Percentiles rank a stretch among this genome's conserved stretches.
These are phyloP conservation scores for Elymnias hypermnestra DNA, from an alignment of 1,140 invertebrate genomes.

Conservation along the genomic window DNA sequence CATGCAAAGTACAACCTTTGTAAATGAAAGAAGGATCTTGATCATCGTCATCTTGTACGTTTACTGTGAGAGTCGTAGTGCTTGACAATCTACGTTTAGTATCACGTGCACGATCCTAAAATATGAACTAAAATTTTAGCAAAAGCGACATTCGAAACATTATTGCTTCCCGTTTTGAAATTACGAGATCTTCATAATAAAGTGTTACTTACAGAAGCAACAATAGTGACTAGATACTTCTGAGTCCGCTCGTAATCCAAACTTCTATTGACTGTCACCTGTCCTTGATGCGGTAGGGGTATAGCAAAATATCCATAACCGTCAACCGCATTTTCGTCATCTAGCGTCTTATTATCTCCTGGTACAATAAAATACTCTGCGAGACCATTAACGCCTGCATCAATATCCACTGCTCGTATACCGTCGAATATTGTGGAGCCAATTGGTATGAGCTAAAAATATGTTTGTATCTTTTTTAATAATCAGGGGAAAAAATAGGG, in stretches of 20 bases:
- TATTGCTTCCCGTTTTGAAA: too few relatives aligned
- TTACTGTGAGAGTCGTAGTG: conserved; percentile 90
- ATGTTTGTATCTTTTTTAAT: neutral
- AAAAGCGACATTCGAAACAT: too few relatives aligned
- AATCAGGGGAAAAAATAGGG: too few relatives aligned
- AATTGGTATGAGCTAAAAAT: conserved; percentile 87
- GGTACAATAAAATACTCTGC: conserved; percentile 88
- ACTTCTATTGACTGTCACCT: conserved; percentile 91
- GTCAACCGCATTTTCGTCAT: conserved; percentile 79
- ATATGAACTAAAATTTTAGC: conserved; percentile 2
- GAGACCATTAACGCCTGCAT: conserved; percentile 90
- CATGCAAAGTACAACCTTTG: conserved; percentile 85
- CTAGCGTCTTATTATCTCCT: conserved; percentile 75
- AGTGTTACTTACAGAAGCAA: conserved; percentile 92
- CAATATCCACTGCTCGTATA: conserved; percentile 88
- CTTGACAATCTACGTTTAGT: conserved; percentile 84
- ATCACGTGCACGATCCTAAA: conserved; percentile 89
- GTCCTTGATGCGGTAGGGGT: conserved; percentile 91
- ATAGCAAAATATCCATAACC: conserved; percentile 90
- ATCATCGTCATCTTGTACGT: conserved; percentile 92
- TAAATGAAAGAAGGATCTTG: conserved; percentile 92
- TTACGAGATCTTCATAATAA: too few relatives aligned
- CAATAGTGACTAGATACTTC: conserved; percentile 91
- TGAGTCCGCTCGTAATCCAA: conserved; percentile 94
- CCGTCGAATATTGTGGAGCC: conserved; percentile 91